A percentile compares a stretch with the other conserved stretches of the same genome.
phyloP scores from a whole-genome alignment of 1,140 invertebrate genomes.

The Orchestia grillus region DNA sequence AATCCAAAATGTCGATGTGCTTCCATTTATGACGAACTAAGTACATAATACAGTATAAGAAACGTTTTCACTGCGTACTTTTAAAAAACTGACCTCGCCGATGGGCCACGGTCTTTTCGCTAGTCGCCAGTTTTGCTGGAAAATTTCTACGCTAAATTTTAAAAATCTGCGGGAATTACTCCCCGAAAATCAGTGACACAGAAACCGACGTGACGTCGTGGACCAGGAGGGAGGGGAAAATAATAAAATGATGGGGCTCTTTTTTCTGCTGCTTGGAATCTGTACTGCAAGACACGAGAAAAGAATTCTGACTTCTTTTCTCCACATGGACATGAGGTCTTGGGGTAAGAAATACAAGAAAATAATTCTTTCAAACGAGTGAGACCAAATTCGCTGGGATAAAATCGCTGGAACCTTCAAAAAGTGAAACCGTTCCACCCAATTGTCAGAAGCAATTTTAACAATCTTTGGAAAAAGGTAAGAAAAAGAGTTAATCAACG shows the following conservation, averaged over 20 bases:
- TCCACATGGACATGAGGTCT: neutral
- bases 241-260: neutral
- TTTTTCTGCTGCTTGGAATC: neutral
- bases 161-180: constrained; percentile 25
- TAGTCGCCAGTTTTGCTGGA: neutral
- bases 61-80: too few relatives aligned
- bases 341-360: neutral
- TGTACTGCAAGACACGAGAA: neutral
- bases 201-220: neutral
- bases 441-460: too few relatives aligned
- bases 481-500: too few relatives aligned
- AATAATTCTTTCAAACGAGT: neutral
- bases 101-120: neutral
- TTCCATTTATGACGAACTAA: neutral
- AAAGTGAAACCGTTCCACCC: neutral
- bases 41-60: too few relatives aligned
- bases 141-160: neutral
- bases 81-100: neutral
- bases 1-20: neutral
- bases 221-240: neutral
- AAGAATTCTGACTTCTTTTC: neutral
- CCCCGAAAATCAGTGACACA: constrained; percentile 21
- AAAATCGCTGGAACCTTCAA: neutral
- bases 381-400: neutral
- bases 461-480: too few relatives aligned